These are phyloP conservation scores for Digitonthophagus gazella DNA, from an alignment of 2,888 invertebrate genomes.

Conservation along the genomic window DNA sequence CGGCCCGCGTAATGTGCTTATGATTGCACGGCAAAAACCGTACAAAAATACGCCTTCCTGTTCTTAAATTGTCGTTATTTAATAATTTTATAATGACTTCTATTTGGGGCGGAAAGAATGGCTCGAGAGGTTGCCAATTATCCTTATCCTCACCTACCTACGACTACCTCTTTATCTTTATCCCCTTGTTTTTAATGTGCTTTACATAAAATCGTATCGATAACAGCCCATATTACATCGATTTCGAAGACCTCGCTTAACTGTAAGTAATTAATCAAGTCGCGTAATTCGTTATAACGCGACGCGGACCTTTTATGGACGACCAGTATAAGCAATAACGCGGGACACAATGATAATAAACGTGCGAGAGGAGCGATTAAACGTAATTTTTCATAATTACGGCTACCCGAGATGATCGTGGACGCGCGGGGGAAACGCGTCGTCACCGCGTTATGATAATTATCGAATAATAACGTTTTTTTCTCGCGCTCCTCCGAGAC, in stretches of 20 bases:
- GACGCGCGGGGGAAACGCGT: conserved; percentile 38
- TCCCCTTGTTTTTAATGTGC: background rate
- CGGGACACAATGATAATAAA: conserved; percentile 10
- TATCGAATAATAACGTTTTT: conserved; percentile 44
- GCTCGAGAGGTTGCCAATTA: background rate
- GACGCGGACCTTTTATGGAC: conserved; percentile 1
- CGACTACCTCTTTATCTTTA: background rate
- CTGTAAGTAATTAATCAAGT: conserved; percentile 4
- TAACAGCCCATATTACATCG: background rate
- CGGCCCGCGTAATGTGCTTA: conserved; percentile 45
- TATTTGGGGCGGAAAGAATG: conserved; percentile 17
- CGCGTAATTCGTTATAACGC: background rate
- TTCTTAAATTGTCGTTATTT: conserved; percentile 52
- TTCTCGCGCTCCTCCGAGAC: background rate
- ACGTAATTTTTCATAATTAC: conserved; percentile 46
- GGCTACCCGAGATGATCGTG: conserved; percentile 33
- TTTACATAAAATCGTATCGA: background rate
- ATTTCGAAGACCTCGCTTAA: background rate
- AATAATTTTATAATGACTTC: conserved; percentile 49
- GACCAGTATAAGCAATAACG: background rate
- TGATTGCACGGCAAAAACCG: conserved; percentile 51
- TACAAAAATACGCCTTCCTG: conserved; percentile 52
- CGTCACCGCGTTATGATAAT: conserved; percentile 45
- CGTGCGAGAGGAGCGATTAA: conserved; percentile 35
- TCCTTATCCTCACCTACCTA: background rate